Percentiles rank a stretch among this genome's conserved stretches.
phyloP scores from a whole-genome alignment of 92 coral and sea anemone species.

The Parazoanthus swiftii region DNA sequence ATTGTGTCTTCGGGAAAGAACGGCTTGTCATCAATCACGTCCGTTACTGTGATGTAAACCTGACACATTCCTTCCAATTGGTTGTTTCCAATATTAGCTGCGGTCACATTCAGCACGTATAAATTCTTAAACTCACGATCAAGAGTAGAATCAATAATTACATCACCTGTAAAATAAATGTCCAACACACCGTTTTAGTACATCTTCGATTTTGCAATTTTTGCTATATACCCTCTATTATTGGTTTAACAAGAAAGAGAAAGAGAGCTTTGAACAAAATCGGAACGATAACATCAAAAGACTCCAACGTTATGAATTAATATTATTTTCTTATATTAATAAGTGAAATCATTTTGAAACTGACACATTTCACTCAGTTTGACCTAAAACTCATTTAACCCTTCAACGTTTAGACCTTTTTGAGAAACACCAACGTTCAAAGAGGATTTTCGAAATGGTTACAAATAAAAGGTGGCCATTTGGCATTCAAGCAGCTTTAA shows the following conservation, averaged over 20 bases:
- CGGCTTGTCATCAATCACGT: conserved; percentile 81
- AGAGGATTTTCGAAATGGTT: no score
- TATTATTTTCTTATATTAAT: no score
- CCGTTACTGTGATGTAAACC: conserved; percentile 74
- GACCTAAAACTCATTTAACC: no score
- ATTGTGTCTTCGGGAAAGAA: conserved; percentile 54
- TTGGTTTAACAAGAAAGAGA: background rate
- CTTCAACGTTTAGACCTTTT: no score
- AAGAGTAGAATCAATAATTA: conserved; percentile 72
- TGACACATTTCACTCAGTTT: no score
- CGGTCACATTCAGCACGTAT: conserved; percentile 71
- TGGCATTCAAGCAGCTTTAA: no score
- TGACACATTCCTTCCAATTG: conserved; percentile 64
- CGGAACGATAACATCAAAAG: background rate
- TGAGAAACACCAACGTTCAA: no score
- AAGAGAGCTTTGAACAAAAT: no score
- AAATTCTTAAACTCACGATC: conserved; percentile 78
- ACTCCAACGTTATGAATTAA: background rate
- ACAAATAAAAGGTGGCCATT: no score
- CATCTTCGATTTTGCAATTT: no score
- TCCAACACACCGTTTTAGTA: background rate
- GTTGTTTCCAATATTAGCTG: conserved; percentile 71
- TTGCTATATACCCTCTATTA: background rate
- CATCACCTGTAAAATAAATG: conserved; percentile 56
- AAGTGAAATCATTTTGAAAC: no score